Conservation (phyloP, 2,113 vertebrate genomes). For the Thamnophis sirtalis region DNA sequence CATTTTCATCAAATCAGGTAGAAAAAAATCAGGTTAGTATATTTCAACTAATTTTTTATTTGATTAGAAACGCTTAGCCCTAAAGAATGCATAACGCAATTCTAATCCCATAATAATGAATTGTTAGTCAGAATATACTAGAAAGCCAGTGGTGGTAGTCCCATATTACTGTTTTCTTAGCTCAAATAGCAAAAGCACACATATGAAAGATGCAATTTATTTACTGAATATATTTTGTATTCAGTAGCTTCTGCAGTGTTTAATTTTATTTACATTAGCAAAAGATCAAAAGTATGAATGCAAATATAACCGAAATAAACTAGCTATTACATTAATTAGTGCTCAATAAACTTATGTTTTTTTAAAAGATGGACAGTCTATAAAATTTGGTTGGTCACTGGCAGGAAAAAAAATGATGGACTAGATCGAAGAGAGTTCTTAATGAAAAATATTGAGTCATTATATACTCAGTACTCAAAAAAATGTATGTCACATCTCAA, state of each 20-base stretch:
- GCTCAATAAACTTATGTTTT: not conserved
- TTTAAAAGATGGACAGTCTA: not conserved
- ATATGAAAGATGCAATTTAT: not conserved
- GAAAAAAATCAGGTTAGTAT: not conserved
- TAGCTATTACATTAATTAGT: not conserved
- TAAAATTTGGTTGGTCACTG: not conserved
- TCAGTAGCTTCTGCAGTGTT: not conserved
- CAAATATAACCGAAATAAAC: not conserved
- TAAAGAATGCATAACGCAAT: not conserved
- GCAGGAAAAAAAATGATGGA: not conserved
- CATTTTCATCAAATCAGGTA: not conserved
- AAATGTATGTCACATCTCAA: not conserved
- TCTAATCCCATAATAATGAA: not conserved
- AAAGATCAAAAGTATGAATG: not conserved
- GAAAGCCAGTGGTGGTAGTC: not conserved
- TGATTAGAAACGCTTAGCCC: not conserved
- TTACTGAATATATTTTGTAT: not conserved
- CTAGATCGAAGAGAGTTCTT: not conserved
- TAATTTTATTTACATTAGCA: not conserved
- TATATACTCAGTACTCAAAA: not conserved
- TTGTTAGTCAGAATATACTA: not conserved
- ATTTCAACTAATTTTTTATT: not conserved
- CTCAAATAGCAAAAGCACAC: not conserved
- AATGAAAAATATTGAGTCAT: not conserved
- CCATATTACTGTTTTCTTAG: not conserved